phyloP scores from a whole-genome alignment of 2,113 vertebrate genomes.

The Gymnobelideus leadbeateri region DNA sequence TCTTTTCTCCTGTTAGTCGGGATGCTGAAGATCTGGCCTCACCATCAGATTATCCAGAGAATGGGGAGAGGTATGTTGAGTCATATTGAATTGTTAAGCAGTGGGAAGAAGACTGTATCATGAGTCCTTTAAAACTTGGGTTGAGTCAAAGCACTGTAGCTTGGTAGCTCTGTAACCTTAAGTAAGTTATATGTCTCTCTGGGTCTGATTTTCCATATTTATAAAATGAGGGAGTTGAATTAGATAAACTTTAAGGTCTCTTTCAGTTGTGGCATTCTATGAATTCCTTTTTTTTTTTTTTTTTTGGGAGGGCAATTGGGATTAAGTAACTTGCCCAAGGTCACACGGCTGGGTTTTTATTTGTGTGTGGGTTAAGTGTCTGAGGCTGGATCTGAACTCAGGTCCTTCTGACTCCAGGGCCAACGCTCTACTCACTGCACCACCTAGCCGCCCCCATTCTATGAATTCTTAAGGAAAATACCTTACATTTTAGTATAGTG shows the following conservation, averaged over 20 bases:
- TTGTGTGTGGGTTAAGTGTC: too few relatives aligned
- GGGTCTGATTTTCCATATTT: background rate
- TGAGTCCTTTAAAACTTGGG: background rate
- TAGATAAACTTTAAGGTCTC: background rate
- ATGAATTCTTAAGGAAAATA: background rate
- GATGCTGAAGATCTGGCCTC: slow-evolving; percentile 91
- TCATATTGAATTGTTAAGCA: background rate
- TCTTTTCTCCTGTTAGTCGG: slow-evolving; percentile 89
- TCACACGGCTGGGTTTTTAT: too few relatives aligned
- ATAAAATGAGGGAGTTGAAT: background rate
- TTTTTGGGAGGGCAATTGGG: too few relatives aligned
- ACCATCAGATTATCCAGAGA: slow-evolving; percentile 91
- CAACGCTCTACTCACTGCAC: too few relatives aligned
- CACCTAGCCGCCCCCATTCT: too few relatives aligned
- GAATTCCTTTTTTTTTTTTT: too few relatives aligned
- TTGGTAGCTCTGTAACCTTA: too few relatives aligned
- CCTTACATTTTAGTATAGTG: background rate
- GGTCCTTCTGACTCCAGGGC: too few relatives aligned
- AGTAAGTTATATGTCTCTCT: too few relatives aligned
- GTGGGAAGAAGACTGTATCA: background rate
- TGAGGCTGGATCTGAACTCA: too few relatives aligned
- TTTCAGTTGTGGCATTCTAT: background rate
- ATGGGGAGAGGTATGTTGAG: slow-evolving; percentile 88
- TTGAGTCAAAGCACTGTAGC: too few relatives aligned
- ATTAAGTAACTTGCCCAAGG: too few relatives aligned